Base-by-base conservation (phyloP, 2,888 invertebrate species). In the Steromphala cineraria region DNA sequence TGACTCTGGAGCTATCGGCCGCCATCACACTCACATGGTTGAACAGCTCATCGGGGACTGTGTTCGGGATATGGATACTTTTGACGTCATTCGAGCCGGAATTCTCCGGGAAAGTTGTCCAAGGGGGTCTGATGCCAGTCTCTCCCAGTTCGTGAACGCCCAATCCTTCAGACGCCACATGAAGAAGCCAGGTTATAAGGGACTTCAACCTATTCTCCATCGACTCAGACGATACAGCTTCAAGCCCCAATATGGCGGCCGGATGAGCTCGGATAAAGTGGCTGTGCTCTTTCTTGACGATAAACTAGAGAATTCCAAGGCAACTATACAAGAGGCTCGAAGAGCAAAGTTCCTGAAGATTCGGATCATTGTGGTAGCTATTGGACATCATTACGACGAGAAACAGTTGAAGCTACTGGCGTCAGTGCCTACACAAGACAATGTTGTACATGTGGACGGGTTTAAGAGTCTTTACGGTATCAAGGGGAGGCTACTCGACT, bases 221-320 rank as follows among this genome's bases (percentile, higher is more conserved):
- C 31, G 55, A 17, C 36, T 81, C 5, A 75, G 81, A 15, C 79
- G 79, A 21, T 55, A 75, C n/a, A 79, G 79, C 21, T 81, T 75
- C 55, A 78, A 79, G 40, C 46, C 40, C 5, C 21, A 56, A 31
- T 31, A 67, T 46, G 79, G 67, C 53, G 80, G 55, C 4, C 53
- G 62, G 40, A 78, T 24, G 71, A 74, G 13, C n/a, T 78, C 81
- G 19, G 78, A 79, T 21, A 82, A 82, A 76, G 76, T 83, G 17
- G 55, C 83, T 21, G 83, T 85, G 17, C 40, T 85, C 0, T 84
- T 85, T 24, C 56, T 84, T 8, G 83, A 82, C 36, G 78, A 78
- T 10, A 53, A 74, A 15, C 71, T 85, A 52, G 53, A 74, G 1
- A 80, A 83, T 46, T 3, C 67, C 5, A 52, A 24, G 21, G 80